These are phyloP conservation scores for Mus caroli DNA, from an alignment of 2,797 vertebrate genomes.

Conservation along the genomic window DNA sequence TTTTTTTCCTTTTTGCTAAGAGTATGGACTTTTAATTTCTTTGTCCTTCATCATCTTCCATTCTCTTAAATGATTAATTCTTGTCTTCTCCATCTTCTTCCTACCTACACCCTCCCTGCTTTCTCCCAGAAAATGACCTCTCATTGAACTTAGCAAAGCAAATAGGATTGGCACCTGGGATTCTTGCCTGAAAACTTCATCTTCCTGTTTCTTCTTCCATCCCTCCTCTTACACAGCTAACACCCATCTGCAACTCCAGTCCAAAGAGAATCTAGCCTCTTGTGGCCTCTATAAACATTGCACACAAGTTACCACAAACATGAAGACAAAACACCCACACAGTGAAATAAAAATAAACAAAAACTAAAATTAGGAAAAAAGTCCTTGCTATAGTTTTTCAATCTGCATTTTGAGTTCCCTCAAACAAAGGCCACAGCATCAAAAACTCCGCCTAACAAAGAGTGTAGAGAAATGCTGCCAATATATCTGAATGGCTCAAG, in stretches of 20 bases:
- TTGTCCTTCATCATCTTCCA: constrained; percentile 37
- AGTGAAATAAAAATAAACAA: neutral
- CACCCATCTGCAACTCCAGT: neutral
- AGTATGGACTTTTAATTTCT: constrained; percentile 29
- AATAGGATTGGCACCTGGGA: neutral
- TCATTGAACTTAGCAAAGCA: neutral
- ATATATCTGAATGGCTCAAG: constrained; percentile 35
- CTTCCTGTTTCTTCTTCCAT: constrained; percentile 49
- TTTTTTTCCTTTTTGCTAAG: constrained; percentile 16
- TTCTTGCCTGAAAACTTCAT: constrained; percentile 27
- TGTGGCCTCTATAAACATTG: neutral
- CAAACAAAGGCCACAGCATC: neutral
- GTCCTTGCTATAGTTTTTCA: constrained; percentile 21
- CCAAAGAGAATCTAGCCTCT: neutral
- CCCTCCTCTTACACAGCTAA: neutral
- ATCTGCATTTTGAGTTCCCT: constrained; percentile 38
- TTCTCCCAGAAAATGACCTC: neutral
- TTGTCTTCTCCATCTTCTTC: neutral
- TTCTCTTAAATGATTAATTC: constrained; percentile 33
- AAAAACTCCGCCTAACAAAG: constrained; percentile 31
- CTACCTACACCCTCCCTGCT: neutral
- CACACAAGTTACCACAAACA: neutral
- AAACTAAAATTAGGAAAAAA: neutral
- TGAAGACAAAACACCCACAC: neutral
- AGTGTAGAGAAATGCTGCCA: constrained; percentile 64